Evolutionary conservation across 1,140 invertebrate species (phyloP).

Genomic region (Carcinoscorpius rotundicauda): DNA sequence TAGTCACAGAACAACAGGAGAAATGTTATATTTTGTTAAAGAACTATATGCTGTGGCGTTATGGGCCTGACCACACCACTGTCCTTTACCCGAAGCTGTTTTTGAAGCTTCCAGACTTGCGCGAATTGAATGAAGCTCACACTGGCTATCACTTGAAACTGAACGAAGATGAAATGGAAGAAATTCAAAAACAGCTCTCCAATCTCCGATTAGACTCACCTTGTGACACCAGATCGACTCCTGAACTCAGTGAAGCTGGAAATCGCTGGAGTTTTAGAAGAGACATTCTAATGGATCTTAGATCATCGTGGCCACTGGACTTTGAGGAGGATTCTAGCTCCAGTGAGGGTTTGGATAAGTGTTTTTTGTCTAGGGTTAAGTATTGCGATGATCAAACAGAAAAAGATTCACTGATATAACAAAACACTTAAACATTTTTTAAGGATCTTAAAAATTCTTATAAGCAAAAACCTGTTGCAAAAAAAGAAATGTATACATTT

Average conservation of each 20-base stretch:
- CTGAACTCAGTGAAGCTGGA: constrained; percentile 2
- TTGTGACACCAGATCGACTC: background rate
- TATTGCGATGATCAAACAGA: too few relatives aligned
- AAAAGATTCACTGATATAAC: too few relatives aligned
- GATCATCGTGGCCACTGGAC: constrained; percentile 8
- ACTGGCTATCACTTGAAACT: constrained; percentile 37
- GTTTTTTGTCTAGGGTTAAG: too few relatives aligned
- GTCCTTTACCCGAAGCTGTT: constrained; percentile 39
- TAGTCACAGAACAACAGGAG: constrained; percentile 37
- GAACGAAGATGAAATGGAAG: constrained; percentile 23
- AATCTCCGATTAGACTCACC: constrained; percentile 25
- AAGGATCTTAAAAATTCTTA: too few relatives aligned
- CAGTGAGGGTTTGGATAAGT: constrained; percentile 14
- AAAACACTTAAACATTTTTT: too few relatives aligned
- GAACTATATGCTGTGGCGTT: constrained; percentile 39
- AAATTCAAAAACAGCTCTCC: constrained; percentile 29
- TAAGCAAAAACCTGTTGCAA: too few relatives aligned
- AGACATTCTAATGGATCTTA: constrained; percentile 12
- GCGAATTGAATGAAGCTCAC: constrained; percentile 42
- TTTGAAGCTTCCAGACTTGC: constrained; percentile 41
- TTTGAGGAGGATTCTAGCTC: constrained; percentile 21
- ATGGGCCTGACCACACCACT: constrained; percentile 30
- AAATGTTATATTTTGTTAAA: constrained; percentile 38
- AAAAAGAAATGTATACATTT: too few relatives aligned
- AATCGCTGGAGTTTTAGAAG: constrained; percentile 13